phyloP scores from a whole-genome alignment of 2,797 vertebrate genomes.

The Galagoides demidoff region DNA sequence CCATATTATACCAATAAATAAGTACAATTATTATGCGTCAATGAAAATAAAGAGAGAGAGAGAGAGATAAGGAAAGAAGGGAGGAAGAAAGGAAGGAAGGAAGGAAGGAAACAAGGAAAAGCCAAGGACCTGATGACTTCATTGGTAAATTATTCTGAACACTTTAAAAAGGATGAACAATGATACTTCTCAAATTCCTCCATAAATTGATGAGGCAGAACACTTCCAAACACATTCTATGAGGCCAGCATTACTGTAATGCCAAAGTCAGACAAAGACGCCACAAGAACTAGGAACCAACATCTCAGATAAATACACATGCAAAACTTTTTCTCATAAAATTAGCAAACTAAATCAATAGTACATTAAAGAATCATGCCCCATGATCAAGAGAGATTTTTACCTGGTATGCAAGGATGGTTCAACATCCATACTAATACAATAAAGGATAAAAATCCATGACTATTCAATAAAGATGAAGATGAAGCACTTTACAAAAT shows the following conservation, averaged over 20 bases:
- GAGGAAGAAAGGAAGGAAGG: neutral
- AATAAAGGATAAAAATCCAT: neutral
- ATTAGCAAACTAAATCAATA: neutral
- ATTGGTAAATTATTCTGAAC: neutral
- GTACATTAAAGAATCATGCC: neutral
- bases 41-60: neutral
- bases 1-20: neutral
- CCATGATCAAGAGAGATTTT: neutral
- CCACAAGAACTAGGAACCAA: rapidly evolving
- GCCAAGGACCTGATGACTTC: neutral
- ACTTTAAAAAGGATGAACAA: neutral
- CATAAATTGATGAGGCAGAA: neutral
- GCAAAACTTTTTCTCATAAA: neutral
- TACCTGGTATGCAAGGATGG: neutral
- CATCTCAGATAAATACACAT: neutral
- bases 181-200: neutral
- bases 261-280: neutral
- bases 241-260: neutral
- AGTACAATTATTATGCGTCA: neutral
- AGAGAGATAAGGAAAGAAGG: no score
- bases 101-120: neutral
- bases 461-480: neutral
- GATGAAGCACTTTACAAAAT: neutral
- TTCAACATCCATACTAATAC: neutral
- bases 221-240: neutral